Conservation (phyloP, 2,113 vertebrate species). For the Paradisaea rubra region DNA sequence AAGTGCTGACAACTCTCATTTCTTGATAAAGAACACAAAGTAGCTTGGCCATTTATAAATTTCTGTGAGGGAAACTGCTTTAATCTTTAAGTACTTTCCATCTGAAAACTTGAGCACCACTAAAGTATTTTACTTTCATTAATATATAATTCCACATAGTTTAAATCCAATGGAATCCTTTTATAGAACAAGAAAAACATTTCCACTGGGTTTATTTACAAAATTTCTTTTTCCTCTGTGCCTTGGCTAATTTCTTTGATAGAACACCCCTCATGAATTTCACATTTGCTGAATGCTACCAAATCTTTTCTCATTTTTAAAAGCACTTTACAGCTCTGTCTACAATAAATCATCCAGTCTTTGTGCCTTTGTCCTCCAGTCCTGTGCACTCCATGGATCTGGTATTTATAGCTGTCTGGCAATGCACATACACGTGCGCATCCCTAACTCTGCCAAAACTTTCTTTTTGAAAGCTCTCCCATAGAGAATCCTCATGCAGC, state of each 20-base stretch:
- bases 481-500: neutral
- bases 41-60: neutral
- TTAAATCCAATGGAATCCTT: slow-evolving; percentile 2
- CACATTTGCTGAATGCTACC: slow-evolving; percentile 14
- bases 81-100: neutral
- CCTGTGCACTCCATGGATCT: neutral
- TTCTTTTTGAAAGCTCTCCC: neutral
- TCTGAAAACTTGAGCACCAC: neutral
- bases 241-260: slow-evolving; percentile 22
- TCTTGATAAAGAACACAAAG: neutral
- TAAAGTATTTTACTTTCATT: slow-evolving; percentile 7
- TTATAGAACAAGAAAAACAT: slow-evolving; percentile 10
- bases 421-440: neutral
- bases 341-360: slow-evolving; percentile 9
- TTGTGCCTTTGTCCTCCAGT: neutral
- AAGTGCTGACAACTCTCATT: neutral
- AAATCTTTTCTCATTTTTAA: slow-evolving; percentile 33
- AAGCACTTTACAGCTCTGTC: neutral
- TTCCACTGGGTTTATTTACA: slow-evolving; percentile 36
- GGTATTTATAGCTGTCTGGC: slow-evolving; percentile 21
- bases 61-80: neutral
- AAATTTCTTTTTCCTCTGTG: slow-evolving; percentile 37
- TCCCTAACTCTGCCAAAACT: neutral
- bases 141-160: slow-evolving; percentile 1
- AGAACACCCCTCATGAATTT: slow-evolving; percentile 36